phyloP scores from a whole-genome alignment of 2,797 vertebrate genomes.

The Botia almorhae region DNA sequence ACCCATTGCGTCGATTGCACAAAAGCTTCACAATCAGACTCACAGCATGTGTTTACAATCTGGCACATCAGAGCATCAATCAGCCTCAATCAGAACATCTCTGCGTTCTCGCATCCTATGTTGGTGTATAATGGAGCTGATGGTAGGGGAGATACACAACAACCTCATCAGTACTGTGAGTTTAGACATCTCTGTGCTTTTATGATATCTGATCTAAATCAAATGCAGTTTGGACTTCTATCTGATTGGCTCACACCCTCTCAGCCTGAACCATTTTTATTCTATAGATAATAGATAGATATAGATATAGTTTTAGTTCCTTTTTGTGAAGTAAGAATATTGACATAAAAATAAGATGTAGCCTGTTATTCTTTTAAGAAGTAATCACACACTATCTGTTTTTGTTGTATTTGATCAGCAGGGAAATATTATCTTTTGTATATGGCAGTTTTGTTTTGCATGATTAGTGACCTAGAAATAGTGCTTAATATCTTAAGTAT shows the following conservation, averaged over 20 bases:
- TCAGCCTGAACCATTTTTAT: neutral
- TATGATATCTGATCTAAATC: neutral
- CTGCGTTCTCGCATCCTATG: neutral
- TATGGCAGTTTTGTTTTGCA: too few species aligned
- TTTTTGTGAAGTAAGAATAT: too few species aligned
- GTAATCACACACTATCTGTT: too few species aligned
- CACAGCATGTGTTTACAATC: constrained; percentile 19
- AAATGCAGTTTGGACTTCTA: neutral
- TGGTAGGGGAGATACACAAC: neutral
- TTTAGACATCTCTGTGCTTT: neutral
- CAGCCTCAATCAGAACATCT: constrained; percentile 22
- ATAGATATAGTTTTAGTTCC: neutral
- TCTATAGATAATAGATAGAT: constrained; percentile 4
- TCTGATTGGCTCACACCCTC: neutral
- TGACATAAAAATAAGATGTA: too few species aligned
- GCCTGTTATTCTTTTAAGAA: neutral
- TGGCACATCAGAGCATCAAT: constrained; percentile 25
- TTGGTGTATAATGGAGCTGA: neutral
- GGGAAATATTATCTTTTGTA: too few species aligned
- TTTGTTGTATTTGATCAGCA: too few species aligned
- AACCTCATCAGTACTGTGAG: neutral
- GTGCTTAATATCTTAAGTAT: too few species aligned
- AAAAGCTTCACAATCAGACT: constrained; percentile 13
- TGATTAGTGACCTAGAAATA: too few species aligned
- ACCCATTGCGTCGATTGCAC: neutral